phyloP scores from a whole-genome alignment of 2,113 vertebrate genomes.

The Mesoclemmys tuberculata region DNA sequence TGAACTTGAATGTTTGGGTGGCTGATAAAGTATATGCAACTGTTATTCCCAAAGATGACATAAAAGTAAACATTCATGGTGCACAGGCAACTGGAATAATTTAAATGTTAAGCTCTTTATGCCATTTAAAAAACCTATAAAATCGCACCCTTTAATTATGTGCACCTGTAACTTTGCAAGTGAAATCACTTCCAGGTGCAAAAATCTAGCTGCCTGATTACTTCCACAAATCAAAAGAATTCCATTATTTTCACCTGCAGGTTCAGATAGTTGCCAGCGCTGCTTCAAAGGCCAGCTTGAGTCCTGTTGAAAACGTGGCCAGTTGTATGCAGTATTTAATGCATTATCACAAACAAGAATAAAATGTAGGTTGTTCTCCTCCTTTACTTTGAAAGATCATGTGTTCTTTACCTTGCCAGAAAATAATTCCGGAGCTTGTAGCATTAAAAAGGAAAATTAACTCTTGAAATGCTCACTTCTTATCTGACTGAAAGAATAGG shows the following conservation, averaged over 20 bases:
- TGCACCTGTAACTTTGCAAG: slow-evolving; percentile 34
- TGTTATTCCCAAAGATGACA: slow-evolving; percentile 36
- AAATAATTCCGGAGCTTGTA: not conserved
- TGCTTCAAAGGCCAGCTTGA: fast-evolving
- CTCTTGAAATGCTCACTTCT: not conserved
- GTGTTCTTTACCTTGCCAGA: not conserved
- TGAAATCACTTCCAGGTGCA: not conserved
- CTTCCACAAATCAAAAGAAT: not conserved
- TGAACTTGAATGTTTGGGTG: slow-evolving; percentile 43
- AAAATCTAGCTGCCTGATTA: not conserved
- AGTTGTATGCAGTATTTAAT: not conserved
- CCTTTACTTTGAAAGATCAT: not conserved
- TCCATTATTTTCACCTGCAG: slow-evolving; percentile 27
- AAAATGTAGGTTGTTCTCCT: not conserved
- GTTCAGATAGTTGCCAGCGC: slow-evolving; percentile 15
- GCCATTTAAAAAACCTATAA: not conserved
- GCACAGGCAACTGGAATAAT: slow-evolving; percentile 36
- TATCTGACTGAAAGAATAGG: not conserved
- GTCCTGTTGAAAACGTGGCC: not conserved
- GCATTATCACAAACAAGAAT: not conserved
- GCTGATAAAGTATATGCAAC: slow-evolving; percentile 48
- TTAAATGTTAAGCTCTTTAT: slow-evolving; percentile 53
- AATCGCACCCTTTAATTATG: not conserved
- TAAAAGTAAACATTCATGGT: slow-evolving; percentile 50
- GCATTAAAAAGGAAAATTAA: not conserved